phyloP scores from a whole-genome alignment of 2,113 vertebrate species.

The Grallaria varia region DNA sequence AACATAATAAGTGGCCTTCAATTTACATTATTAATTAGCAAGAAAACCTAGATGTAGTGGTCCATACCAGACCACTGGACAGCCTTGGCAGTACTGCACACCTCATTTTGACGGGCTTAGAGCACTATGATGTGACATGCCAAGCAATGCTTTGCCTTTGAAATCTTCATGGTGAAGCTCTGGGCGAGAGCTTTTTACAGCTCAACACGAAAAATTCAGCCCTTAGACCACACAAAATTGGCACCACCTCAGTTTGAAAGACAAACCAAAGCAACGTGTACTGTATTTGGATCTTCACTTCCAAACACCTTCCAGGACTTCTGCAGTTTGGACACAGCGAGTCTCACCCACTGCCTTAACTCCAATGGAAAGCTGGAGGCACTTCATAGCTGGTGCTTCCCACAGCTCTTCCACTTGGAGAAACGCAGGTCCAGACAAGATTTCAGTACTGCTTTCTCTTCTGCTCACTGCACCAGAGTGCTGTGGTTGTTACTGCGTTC shows the following conservation, averaged over 20 bases:
- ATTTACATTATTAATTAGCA: background rate
- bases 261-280: background rate
- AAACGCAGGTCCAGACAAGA: background rate
- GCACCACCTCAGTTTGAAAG: background rate
- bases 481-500: background rate
- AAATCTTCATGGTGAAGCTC: background rate
- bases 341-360: background rate
- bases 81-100: background rate
- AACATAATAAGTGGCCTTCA: background rate
- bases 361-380: background rate
- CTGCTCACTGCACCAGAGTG: background rate
- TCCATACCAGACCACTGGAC: background rate
- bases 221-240: background rate
- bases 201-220: background rate
- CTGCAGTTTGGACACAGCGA: background rate
- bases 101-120: background rate
- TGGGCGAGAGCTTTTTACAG: background rate
- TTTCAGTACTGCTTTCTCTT: background rate
- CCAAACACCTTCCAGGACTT: background rate
- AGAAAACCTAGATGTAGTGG: background rate
- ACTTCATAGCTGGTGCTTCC: background rate
- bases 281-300: background rate
- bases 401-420: background rate
- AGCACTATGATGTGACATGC: background rate
- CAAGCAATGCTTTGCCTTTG: background rate